Percentiles rank a stretch among this genome's conserved stretches.
Conservation (phyloP, 2,888 invertebrate species). For the Lacanobia wlatinum region DNA sequence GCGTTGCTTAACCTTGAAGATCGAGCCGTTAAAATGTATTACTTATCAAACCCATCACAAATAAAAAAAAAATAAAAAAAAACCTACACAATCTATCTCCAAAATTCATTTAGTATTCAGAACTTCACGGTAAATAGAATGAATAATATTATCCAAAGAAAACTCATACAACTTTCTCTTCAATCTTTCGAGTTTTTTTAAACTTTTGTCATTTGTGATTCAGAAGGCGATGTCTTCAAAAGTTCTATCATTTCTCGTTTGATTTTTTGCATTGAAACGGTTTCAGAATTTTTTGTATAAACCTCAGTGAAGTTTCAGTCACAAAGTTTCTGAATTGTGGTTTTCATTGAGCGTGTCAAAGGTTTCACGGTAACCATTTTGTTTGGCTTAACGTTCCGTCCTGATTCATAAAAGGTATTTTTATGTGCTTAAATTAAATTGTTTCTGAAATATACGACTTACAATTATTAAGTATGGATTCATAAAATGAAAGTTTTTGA, state of each 20-base stretch:
- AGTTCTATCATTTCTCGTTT: slow-evolving; percentile 55
- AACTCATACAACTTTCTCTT: slow-evolving; percentile 60
- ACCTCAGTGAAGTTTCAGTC: slow-evolving; percentile 29
- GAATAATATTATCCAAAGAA: slow-evolving; percentile 59
- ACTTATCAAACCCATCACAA: too few relatives aligned
- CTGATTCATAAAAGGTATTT: background rate
- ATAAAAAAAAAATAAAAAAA: too few relatives aligned
- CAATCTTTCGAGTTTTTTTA: slow-evolving; percentile 43
- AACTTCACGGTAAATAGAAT: slow-evolving; percentile 42
- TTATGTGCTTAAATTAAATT: background rate
- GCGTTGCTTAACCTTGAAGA: too few relatives aligned
- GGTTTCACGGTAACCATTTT: slow-evolving; percentile 16
- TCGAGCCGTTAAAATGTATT: too few relatives aligned
- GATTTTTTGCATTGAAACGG: slow-evolving; percentile 55
- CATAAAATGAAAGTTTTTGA: background rate
- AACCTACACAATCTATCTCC: background rate
- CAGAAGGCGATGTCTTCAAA: slow-evolving; percentile 39
- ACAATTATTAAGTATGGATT: too few relatives aligned
- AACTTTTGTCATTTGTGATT: slow-evolving; percentile 57
- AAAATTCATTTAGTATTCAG: slow-evolving; percentile 34
- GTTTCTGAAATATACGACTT: background rate
- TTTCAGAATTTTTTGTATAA: slow-evolving; percentile 47
- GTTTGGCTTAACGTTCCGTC: slow-evolving; percentile 4
- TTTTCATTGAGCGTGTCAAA: slow-evolving; percentile 34
- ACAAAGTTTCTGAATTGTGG: slow-evolving; percentile 51